Evolutionary conservation across 2,113 vertebrate species (phyloP).

Genomic region (Emberiza fucata): DNA sequence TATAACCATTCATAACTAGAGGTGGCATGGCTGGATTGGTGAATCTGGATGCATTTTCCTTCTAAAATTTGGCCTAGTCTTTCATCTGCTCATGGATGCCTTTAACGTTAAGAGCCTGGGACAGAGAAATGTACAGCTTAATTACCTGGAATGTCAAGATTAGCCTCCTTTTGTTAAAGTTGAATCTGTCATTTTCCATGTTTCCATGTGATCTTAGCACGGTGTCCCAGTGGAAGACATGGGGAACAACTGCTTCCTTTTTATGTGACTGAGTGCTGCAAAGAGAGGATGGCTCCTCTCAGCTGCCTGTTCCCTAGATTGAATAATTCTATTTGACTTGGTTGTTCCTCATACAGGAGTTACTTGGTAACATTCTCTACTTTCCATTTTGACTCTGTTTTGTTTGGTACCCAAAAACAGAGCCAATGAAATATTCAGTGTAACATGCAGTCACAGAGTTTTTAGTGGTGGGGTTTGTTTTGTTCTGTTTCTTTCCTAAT

Average conservation of each 20-base stretch:
- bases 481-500: background rate
- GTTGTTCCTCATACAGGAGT: background rate
- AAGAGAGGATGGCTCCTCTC: background rate
- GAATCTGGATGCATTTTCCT: background rate
- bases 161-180: background rate
- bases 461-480: background rate
- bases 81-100: background rate
- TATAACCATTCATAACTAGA: background rate
- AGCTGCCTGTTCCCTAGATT: background rate
- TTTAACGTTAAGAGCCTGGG: background rate
- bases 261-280: background rate
- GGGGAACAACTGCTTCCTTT: background rate
- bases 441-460: background rate
- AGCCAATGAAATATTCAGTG: background rate
- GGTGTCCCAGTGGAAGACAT: background rate
- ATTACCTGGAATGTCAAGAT: background rate
- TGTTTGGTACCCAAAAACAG: background rate
- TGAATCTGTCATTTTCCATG: background rate
- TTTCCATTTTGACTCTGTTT: background rate
- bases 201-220: background rate
- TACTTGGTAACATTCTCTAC: background rate
- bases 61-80: background rate
- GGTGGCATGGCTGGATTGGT: background rate
- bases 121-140: background rate
- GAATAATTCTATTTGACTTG: background rate